Evolutionary conservation across 1,140 invertebrate species (phyloP).

Genomic region (Marisa cornuarietis): DNA sequence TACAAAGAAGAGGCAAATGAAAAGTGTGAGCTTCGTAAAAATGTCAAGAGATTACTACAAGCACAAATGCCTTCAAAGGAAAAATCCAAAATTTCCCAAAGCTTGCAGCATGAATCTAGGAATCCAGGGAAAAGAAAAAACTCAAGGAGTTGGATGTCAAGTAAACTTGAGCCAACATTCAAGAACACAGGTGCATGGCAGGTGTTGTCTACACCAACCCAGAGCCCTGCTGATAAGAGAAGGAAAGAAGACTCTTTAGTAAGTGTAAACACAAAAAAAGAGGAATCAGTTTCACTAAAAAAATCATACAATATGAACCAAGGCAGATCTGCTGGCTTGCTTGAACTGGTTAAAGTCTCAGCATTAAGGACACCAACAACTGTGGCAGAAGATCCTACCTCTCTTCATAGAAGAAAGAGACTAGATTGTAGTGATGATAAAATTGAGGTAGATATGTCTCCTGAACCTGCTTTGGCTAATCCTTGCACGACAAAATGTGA

Average conservation of each 20-base stretch:
- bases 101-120: neutral
- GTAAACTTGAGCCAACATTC: conserved; percentile 14
- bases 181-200: neutral
- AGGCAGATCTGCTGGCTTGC: neutral
- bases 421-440: neutral
- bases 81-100: neutral
- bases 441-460: conserved; percentile 15
- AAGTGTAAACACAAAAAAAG: neutral
- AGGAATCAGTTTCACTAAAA: neutral
- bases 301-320: neutral
- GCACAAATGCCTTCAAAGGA: neutral
- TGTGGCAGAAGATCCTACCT: neutral
- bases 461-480: neutral
- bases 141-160: neutral
- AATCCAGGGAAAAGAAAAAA: conserved; percentile 12
- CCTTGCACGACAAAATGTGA: neutral
- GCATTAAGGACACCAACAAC: too few species aligned
- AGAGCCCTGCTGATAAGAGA: conserved; percentile 26
- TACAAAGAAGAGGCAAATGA: neutral
- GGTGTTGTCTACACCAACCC: conserved; percentile 16
- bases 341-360: neutral
- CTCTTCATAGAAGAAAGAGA: neutral
- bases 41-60: neutral
- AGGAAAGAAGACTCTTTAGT: neutral
- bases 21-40: neutral